Percentiles rank a stretch among this genome's conserved stretches.
Evolutionary conservation across 2,113 vertebrate species (phyloP).

Genomic region (Chionodraco myersi): DNA sequence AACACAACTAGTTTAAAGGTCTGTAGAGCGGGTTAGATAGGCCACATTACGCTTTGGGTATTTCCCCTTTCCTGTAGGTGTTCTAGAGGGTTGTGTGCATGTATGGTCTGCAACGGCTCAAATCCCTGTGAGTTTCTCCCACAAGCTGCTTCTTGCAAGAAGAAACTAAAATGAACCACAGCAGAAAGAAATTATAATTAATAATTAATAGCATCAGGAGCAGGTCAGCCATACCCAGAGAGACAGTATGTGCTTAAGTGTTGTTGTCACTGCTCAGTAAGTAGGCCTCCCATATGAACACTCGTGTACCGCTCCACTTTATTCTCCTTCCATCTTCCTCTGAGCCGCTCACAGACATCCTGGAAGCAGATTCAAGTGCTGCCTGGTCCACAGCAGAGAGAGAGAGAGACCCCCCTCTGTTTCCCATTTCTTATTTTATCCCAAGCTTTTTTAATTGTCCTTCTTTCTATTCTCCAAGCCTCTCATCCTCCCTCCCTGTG

Average conservation of each 20-base stretch:
- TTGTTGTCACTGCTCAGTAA: conserved; percentile 34
- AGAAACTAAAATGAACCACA: neutral
- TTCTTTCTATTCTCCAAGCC: conserved; percentile 3
- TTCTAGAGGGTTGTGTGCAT: no score
- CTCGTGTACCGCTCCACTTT: conserved; percentile 43
- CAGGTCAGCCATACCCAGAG: conserved; percentile 26
- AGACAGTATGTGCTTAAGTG: conserved; percentile 16
- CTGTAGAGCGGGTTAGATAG: no score
- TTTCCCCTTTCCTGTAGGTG: no score
- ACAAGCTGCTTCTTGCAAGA: neutral
- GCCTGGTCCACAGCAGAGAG: conserved; percentile 26
- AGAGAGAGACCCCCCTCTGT: conserved; percentile 10
- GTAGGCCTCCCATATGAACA: conserved; percentile 33
- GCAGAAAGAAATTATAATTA: neutral
- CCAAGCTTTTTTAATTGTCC: conserved; percentile 5
- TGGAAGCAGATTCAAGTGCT: conserved; percentile 62
- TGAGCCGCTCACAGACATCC: conserved; percentile 39
- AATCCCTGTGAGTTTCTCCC: no score
- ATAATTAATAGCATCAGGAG: neutral
- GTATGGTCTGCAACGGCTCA: no score
- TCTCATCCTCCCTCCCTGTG: conserved; percentile 27
- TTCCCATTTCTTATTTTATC: conserved; percentile 9
- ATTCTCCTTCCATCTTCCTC: conserved; percentile 56
- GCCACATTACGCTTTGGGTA: no score
- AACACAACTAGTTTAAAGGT: no score